These are phyloP conservation scores for Brachionus calyciflorus DNA, from an alignment of 1,140 invertebrate species.

Conservation along the genomic window DNA sequence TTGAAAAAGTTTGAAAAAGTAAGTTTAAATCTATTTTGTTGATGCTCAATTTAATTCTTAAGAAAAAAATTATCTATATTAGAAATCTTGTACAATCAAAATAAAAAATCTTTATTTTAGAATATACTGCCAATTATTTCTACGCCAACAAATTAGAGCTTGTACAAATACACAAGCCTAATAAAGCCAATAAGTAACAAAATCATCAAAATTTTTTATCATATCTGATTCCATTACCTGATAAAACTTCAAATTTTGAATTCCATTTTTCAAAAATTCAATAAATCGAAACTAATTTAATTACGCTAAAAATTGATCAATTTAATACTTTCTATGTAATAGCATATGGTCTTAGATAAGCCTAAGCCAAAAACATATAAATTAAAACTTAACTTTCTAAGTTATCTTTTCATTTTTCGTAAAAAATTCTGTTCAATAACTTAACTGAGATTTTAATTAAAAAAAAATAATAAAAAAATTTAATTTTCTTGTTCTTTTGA, in stretches of 20 bases:
- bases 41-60: constrained; percentile 33
- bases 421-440: neutral
- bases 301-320: constrained; percentile 19
- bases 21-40: neutral
- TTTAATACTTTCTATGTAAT: neutral
- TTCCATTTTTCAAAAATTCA: constrained; percentile 38
- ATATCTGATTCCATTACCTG: constrained; percentile 36
- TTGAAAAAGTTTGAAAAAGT: neutral
- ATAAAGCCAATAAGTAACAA: neutral
- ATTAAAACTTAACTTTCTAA: constrained; percentile 16
- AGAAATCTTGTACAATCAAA: neutral
- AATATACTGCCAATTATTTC: constrained; percentile 18
- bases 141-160: neutral
- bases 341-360: constrained; percentile 12
- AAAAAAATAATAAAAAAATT: constrained; percentile 2
- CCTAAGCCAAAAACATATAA: constrained; percentile 6
- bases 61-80: constrained; percentile 4
- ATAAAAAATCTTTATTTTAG: neutral
- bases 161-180: too few species aligned
- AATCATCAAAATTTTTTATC: constrained; percentile 5
- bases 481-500: neutral
- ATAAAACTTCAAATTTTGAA: constrained; percentile 3
- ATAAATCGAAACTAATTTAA: constrained; percentile 34
- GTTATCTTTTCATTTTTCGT: neutral
- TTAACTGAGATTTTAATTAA: constrained; percentile 34